These are phyloP conservation scores for Echiichthys vipera DNA, from an alignment of 2,797 vertebrate genomes.

Conservation along the genomic window DNA sequence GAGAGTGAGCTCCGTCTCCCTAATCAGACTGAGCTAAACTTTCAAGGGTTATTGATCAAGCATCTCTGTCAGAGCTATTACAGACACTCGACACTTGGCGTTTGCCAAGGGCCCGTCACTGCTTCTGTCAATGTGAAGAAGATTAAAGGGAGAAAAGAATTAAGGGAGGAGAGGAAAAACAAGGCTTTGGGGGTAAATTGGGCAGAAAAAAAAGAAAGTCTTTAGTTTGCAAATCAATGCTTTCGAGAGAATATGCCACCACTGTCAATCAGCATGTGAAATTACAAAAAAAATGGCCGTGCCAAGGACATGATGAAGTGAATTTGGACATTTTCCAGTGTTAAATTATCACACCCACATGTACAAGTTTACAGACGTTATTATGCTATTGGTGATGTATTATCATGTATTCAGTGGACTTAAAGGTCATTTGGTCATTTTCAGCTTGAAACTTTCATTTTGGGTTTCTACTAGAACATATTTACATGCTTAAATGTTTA, in stretches of 20 bases:
- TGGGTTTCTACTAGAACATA: too few relatives aligned
- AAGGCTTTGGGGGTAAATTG: constrained; percentile 53
- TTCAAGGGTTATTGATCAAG: constrained; percentile 75
- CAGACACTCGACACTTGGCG: constrained; percentile 31
- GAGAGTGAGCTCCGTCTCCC: constrained; percentile 46
- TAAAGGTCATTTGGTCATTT: too few relatives aligned
- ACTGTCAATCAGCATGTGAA: background rate
- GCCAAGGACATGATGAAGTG: background rate
- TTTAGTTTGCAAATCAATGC: constrained; percentile 40
- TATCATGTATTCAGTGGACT: background rate
- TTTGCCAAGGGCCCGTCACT: constrained; percentile 28
- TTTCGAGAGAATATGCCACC: constrained; percentile 3
- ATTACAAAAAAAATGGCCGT: background rate
- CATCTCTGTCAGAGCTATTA: constrained; percentile 58
- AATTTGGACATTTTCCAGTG: background rate
- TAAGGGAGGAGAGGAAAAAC: constrained; percentile 34
- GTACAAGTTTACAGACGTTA: background rate
- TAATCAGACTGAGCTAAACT: constrained; percentile 67
- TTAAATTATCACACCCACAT: background rate
- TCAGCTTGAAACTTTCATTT: too few relatives aligned
- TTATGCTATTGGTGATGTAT: background rate
- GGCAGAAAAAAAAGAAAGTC: constrained; percentile 31
- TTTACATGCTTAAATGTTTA: too few relatives aligned
- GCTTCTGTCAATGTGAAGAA: constrained; percentile 40
- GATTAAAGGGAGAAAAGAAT: constrained; percentile 62